Percentiles rank a stretch among this genome's conserved stretches.
Conservation (phyloP, 2,888 invertebrate genomes). For the Orgyia antiqua region DNA sequence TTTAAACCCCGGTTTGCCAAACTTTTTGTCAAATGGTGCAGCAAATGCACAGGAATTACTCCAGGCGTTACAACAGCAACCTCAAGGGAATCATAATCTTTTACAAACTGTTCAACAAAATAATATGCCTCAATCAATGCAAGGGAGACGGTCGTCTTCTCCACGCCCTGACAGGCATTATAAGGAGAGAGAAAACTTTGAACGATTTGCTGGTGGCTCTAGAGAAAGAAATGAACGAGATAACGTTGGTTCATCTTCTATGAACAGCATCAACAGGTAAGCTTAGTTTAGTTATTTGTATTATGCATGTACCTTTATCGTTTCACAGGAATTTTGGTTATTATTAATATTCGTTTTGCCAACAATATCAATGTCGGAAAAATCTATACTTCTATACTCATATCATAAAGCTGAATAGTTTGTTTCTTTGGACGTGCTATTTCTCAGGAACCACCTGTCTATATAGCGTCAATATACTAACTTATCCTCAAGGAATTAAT, state of each 20-base stretch:
- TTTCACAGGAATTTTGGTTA: background rate
- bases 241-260: constrained; percentile 76
- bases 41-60: constrained; percentile 85
- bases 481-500: no score
- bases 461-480: no score
- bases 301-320: no score
- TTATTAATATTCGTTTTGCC: background rate
- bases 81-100: constrained; percentile 69
- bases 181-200: constrained; percentile 70
- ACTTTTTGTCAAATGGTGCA: constrained; percentile 84
- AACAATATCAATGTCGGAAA: background rate
- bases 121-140: constrained; percentile 69
- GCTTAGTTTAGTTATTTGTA: constrained; percentile 18
- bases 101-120: constrained; percentile 72
- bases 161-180: constrained; percentile 68
- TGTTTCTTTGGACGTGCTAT: no score
- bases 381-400: no score
- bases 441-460: no score
- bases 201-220: constrained; percentile 62
- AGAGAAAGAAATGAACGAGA: constrained; percentile 74
- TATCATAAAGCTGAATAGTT: no score
- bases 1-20: constrained; percentile 83
- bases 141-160: constrained; percentile 67
- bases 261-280: constrained; percentile 83
- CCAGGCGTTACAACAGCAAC: constrained; percentile 83